Percentiles rank a stretch among this genome's conserved stretches.
Conservation (phyloP, 2,797 vertebrate genomes). For the Diceros bicornis region DNA sequence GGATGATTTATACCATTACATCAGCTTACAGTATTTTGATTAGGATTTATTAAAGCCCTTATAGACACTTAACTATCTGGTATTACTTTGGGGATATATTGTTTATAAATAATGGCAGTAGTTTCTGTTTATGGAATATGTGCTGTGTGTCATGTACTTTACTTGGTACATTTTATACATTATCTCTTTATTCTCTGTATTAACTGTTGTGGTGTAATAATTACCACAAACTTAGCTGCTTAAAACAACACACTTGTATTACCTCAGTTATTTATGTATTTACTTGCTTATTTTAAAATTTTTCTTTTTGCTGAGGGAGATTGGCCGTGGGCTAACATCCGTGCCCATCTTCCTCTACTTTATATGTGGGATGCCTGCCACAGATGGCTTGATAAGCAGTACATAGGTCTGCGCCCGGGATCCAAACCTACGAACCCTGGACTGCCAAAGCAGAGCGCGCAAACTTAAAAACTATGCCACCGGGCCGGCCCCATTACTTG, state of each 20-base stretch:
- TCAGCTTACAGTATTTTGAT: not conserved
- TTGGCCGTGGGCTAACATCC: too few species aligned
- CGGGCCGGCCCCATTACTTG: too few species aligned
- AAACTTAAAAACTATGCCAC: too few species aligned
- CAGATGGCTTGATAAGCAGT: too few species aligned
- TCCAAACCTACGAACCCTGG: too few species aligned
- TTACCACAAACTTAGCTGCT: not conserved
- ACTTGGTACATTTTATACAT: not conserved
- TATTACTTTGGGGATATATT: not conserved
- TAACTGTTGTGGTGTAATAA: not conserved
- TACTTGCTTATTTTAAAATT: too few species aligned
- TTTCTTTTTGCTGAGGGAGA: too few species aligned
- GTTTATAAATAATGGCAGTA: not conserved
- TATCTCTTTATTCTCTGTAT: not conserved
- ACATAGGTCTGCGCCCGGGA: too few species aligned
- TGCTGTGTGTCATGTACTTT: not conserved
- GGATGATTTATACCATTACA: not conserved
- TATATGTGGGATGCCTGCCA: too few species aligned
- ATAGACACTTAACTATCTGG: not conserved
- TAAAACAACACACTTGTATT: not conserved
- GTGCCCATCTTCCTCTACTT: too few species aligned
- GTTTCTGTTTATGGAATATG: not conserved
- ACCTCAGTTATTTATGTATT: not conserved
- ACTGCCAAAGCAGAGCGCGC: too few species aligned
- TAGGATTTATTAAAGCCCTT: not conserved